phyloP scores from a whole-genome alignment of 1,140 invertebrate species.

The Scaptomyza pallida region DNA sequence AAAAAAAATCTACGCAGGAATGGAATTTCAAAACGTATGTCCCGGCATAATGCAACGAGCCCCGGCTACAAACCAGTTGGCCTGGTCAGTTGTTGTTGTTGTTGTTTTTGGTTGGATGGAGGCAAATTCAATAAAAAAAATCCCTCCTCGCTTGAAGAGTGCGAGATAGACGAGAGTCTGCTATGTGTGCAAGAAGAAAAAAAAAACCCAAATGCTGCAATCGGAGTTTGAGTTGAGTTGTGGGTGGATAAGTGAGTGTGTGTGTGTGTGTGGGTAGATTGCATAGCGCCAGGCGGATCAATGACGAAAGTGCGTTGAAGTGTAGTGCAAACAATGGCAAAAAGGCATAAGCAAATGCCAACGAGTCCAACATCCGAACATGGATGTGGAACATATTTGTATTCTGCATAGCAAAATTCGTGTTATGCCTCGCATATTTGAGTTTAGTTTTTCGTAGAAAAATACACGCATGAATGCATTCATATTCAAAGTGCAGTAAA shows the following conservation, averaged over 20 bases:
- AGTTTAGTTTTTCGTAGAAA: constrained; percentile 6
- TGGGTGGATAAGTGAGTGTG: neutral
- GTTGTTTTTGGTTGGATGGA: constrained; percentile 20
- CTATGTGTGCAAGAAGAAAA: constrained; percentile 21
- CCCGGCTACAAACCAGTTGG: constrained; percentile 35
- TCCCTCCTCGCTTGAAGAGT: constrained; percentile 25
- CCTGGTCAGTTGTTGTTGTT: constrained; percentile 40
- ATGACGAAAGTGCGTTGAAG: constrained; percentile 80
- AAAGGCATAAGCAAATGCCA: constrained; percentile 68
- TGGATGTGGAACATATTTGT: constrained; percentile 46
- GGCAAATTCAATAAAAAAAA: constrained; percentile 72
- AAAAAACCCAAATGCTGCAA: constrained; percentile 12
- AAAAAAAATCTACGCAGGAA: constrained; percentile 67
- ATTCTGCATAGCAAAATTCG: constrained; percentile 31
- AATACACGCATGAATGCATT: constrained; percentile 26
- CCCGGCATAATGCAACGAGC: constrained; percentile 75
- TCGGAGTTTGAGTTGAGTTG: constrained; percentile 38
- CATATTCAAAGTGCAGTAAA: neutral
- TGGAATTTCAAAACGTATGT: constrained; percentile 80
- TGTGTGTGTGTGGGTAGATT: constrained; percentile 18
- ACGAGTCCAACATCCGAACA: neutral
- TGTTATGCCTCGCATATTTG: neutral
- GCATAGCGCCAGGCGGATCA: constrained; percentile 57
- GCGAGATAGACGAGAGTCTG: constrained; percentile 37
- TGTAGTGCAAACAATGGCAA: constrained; percentile 77